phyloP scores from a whole-genome alignment of 1,140 invertebrate species.

The Trichogramma pretiosum region DNA sequence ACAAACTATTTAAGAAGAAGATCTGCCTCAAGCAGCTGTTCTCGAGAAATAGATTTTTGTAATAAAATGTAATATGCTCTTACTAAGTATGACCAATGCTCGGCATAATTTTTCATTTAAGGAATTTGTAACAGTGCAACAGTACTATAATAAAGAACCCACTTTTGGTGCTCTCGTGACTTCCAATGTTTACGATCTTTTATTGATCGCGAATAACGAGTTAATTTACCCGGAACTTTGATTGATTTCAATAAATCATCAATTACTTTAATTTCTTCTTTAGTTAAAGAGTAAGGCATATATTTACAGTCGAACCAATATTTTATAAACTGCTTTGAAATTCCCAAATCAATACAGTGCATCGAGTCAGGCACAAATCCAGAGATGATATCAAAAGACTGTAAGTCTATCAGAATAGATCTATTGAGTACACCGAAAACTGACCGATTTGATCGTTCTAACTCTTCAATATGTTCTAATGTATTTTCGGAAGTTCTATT shows the following conservation, averaged over 20 bases:
- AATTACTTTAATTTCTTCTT: slow-evolving; percentile 5
- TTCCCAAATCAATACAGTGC: slow-evolving; percentile 12
- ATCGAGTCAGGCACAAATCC: slow-evolving; percentile 16
- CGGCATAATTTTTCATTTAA: background rate
- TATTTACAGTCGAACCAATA: slow-evolving; percentile 9
- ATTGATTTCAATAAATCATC: slow-evolving; percentile 6
- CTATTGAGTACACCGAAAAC: too few species aligned
- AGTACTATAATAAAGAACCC: slow-evolving; percentile 14
- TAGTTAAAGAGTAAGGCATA: slow-evolving; percentile 6
- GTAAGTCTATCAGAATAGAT: background rate
- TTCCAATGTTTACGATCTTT: slow-evolving; percentile 16
- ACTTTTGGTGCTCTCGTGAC: slow-evolving; percentile 14
- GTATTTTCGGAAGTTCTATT: background rate
- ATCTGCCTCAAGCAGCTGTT: background rate
- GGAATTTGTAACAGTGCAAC: slow-evolving; percentile 2
- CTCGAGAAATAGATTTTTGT: background rate
- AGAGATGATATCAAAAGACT: slow-evolving; percentile 6
- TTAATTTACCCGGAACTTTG: slow-evolving; percentile 12
- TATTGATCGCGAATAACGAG: slow-evolving; percentile 1
- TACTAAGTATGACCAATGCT: slow-evolving; percentile 15
- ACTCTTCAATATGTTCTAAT: background rate
- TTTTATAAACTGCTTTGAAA: slow-evolving; percentile 10
- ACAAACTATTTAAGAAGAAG: background rate
- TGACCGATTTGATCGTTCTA: background rate
- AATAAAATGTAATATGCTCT: background rate